These are phyloP conservation scores for Parazoanthus atlanticus DNA, from an alignment of 92 coral and sea anemone genomes.

Conservation along the genomic window DNA sequence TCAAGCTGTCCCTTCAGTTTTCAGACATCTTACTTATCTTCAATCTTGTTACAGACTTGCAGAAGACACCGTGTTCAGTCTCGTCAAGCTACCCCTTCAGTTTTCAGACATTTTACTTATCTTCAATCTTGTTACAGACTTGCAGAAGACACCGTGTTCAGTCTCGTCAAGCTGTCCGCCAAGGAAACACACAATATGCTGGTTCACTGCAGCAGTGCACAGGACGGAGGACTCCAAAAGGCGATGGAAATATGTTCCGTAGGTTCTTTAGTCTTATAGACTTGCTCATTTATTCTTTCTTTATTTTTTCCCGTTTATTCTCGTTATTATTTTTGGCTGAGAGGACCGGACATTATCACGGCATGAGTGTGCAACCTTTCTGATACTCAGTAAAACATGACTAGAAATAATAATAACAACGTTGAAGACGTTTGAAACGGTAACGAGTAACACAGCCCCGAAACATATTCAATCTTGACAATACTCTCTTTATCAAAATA, in stretches of 20 bases:
- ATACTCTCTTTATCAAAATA: no score
- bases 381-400: neutral
- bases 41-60: neutral
- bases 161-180: constrained; percentile 70
- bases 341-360: neutral
- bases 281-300: no score
- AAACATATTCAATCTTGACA: no score
- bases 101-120: no score
- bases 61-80: no score
- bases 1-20: constrained; percentile 14
- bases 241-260: constrained; percentile 73
- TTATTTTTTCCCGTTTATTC: neutral
- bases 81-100: constrained; percentile 31
- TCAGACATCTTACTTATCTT: neutral
- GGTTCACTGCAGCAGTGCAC: constrained; percentile 57
- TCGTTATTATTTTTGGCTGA: neutral
- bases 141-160: constrained; percentile 74
- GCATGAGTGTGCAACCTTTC: neutral
- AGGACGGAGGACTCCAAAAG: constrained; percentile 57
- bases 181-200: constrained; percentile 64
- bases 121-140: neutral
- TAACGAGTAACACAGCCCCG: no score
- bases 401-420: no score
- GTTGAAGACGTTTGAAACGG: no score
- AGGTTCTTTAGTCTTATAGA: constrained; percentile 29